A percentile compares a stretch with the other conserved stretches of the same genome.
Conservation (phyloP, 2,797 vertebrate genomes). For the Tiaroga cobitis region DNA sequence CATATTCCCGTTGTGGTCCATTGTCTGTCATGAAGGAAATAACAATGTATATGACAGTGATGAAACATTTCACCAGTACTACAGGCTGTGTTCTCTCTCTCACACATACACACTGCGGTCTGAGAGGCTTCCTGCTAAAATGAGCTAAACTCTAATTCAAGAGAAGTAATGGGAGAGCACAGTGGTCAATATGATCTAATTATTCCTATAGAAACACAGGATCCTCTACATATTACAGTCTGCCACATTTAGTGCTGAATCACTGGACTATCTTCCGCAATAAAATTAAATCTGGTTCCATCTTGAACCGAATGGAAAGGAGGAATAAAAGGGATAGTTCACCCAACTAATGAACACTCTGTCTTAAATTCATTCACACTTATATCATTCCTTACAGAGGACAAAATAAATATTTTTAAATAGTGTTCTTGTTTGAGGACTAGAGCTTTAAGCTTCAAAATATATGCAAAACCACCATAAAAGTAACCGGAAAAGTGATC, state of each 20-base stretch:
- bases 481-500: background rate
- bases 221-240: conserved; percentile 18
- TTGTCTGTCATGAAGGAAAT: conserved; percentile 19
- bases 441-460: background rate
- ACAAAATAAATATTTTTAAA: background rate
- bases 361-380: background rate
- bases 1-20: conserved; percentile 7
- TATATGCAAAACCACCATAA: background rate
- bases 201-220: conserved; percentile 20
- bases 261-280: background rate
- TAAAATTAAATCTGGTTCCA: background rate
- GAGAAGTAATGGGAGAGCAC: background rate
- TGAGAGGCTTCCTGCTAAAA: conserved; percentile 22
- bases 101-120: background rate
- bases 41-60: background rate
- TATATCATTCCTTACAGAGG: background rate
- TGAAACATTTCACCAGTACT: conserved; percentile 17
- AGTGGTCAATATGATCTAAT: conserved; percentile 12
- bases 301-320: background rate
- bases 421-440: background rate
- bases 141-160: background rate
- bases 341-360: background rate
- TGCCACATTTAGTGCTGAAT: background rate
- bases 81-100: background rate
- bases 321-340: background rate